Evolutionary conservation across 2,888 invertebrate genomes (phyloP), one percentile per base, ranked within the genome.

Genomic region (Melieria omissa): DNA sequence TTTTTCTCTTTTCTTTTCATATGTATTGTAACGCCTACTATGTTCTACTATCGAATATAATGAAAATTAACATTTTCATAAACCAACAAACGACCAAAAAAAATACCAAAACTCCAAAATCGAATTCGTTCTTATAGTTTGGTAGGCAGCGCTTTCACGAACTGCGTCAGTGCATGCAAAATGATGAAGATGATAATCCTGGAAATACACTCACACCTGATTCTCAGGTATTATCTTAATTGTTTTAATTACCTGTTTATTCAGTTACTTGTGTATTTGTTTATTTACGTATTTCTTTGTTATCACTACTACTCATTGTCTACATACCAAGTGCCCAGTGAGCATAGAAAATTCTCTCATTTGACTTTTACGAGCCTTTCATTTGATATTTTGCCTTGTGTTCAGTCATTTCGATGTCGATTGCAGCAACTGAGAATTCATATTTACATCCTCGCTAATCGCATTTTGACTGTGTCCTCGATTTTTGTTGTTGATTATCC

Each of bases 81-180:
- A 76, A 4, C 77, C 90, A 89, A 58, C 54, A 54, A 69, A 62
- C 90, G 89, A 47, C 42, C 41, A 70, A 49, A 69, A 49, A 69
- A 90, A 70, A 70, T 49, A 62, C 29, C 62, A 66, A 70, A 64
- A 64, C 63, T 60, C 47, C 60, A 65, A 63, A 46, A 70, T 55
- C 42, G 42, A 54, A 73, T 73, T 65, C 72, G 72, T 71, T 60
- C 54, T 76, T 77, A 78, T 83, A 86, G 86, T 85, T 86, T 79
- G 92, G 93, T 67, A 90, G 95, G 74, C 90, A 91, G 79, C 90
- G 92, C 83, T 95, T 96, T 87, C 92, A 94, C 83, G 95, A 97
- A 88, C 88, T 95, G 75, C 90, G 96, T 67, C 92, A 94, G 84
- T 92, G 93, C 82, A 93, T 96, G 91, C 94, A 95, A 88, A 93